Percentiles rank a stretch among this genome's conserved stretches.
Conservation (phyloP, 2,888 invertebrate genomes). For the Temnothorax unifasciatus region DNA sequence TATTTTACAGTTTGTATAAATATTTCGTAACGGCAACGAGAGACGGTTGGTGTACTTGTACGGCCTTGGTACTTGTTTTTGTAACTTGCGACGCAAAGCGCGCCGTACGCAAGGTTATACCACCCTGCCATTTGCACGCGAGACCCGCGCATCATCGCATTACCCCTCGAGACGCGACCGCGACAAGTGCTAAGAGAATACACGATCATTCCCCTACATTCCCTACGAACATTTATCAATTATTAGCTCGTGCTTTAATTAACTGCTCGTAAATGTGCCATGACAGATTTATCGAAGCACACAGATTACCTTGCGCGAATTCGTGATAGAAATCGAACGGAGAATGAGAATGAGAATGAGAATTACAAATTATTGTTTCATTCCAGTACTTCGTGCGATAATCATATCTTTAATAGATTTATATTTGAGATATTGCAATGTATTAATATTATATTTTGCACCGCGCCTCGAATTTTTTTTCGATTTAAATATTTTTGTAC, state of each 20-base stretch:
- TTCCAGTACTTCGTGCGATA: not conserved
- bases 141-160: not conserved
- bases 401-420: not conserved
- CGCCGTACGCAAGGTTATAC: not conserved
- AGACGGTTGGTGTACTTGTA: not conserved
- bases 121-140: not conserved
- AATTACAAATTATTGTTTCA: not conserved
- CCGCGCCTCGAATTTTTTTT: not conserved
- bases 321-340: not conserved
- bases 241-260: conserved; percentile 5
- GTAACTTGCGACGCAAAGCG: not conserved
- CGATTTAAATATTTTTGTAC: not conserved
- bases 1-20: not conserved
- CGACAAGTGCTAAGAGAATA: conserved; percentile 29
- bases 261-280: not conserved
- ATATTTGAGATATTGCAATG: not conserved
- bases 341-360: not conserved
- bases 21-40: not conserved
- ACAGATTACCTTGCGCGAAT: not conserved
- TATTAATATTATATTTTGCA: conserved; percentile 14
- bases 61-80: not conserved
- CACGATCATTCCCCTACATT: too few relatives aligned
- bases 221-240: conserved; percentile 16
- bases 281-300: not conserved
- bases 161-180: conserved; percentile 11